Evolutionary conservation across 2,797 vertebrate genomes (phyloP), one percentile per base, ranked within the genome.

Genomic region (Stomatorhinus walkeri): DNA sequence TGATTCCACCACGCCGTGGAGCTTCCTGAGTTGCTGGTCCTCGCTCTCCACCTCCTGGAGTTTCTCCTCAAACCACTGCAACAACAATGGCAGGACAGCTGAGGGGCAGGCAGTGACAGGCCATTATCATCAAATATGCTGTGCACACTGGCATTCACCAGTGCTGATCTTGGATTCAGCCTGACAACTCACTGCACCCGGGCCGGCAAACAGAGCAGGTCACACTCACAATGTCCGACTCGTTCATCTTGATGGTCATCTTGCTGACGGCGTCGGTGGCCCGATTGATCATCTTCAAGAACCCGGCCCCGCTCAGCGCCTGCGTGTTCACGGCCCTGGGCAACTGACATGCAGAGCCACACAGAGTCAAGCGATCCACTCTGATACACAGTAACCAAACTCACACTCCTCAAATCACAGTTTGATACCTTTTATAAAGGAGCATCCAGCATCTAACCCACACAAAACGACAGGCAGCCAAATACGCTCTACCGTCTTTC

Each of bases 231-330:
- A 97, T 95, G 79, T 99, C 98, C 0, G 98, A 98, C 89, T 99
- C 98, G 0, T 99, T 98, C 98, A 99, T 99, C 96, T 99, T 99
- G 91, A 99, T 99, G 93, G 98, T 99, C 98, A 99, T 99, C 95
- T 99, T 99, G 93, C 96, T 99, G 94, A 99, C 97, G 0, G 98
- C 98, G 1, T 99, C 98, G 0, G 98, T 98, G 4, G 98, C 98
- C 93, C 96, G 98, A 96, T 96, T 99, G 92, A 99, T 96, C 98
- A 99, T 99, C 94, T 99, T 99, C 89, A 99, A 95, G 92, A 99
- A 97, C 87, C 98, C 98, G 28, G 98, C 98, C 12, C 98, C 97
- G 40, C 98, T 99, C 91, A 99, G 90, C 51, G 98, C 93, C 92
- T 99, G 98, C 0, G 98, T 99, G 92, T 96, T 94, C 40, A 98